Evolutionary conservation across 1,140 invertebrate species (phyloP).

Genomic region (Zelostemma sp.): DNA sequence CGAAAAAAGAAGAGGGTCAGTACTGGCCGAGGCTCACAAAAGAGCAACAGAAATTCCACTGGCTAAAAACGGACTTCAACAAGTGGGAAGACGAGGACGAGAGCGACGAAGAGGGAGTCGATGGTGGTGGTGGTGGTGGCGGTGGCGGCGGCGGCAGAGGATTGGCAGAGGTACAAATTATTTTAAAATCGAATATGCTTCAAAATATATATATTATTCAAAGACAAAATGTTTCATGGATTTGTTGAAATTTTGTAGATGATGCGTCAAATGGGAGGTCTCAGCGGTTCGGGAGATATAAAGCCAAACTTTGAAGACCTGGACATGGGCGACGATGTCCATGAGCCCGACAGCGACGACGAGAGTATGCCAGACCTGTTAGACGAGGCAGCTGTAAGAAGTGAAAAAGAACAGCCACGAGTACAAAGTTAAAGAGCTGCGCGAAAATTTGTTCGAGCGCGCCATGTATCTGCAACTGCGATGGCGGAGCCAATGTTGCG

Average conservation of each 20-base stretch:
- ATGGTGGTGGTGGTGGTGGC: slow-evolving; percentile 64
- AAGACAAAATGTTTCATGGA: too few relatives aligned
- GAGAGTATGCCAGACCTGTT: slow-evolving; percentile 73
- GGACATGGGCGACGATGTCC: slow-evolving; percentile 59
- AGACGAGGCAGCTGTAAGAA: slow-evolving; percentile 32
- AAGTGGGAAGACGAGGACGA: slow-evolving; percentile 97
- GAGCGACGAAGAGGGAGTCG: slow-evolving; percentile 75
- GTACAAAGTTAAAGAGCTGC: slow-evolving; percentile 7
- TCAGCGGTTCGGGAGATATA: slow-evolving; percentile 60
- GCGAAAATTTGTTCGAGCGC: slow-evolving; percentile 6
- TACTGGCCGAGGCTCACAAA: slow-evolving; percentile 92
- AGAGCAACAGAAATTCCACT: slow-evolving; percentile 92
- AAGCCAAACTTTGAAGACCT: slow-evolving; percentile 71
- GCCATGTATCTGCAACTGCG: background rate
- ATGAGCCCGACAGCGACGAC: slow-evolving; percentile 71
- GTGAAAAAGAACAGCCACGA: slow-evolving; percentile 32
- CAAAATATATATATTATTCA: too few relatives aligned
- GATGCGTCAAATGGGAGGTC: slow-evolving; percentile 73
- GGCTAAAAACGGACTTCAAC: slow-evolving; percentile 97
- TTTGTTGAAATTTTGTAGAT: slow-evolving; percentile 58
- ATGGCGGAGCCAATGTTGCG: background rate
- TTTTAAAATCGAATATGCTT: too few relatives aligned
- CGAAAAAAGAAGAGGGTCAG: slow-evolving; percentile 79
- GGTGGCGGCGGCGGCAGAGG: slow-evolving; percentile 65
- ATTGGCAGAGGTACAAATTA: slow-evolving; percentile 74